These are phyloP conservation scores for Albula glossodonta DNA, from an alignment of 2,113 vertebrate genomes.

Conservation along the genomic window DNA sequence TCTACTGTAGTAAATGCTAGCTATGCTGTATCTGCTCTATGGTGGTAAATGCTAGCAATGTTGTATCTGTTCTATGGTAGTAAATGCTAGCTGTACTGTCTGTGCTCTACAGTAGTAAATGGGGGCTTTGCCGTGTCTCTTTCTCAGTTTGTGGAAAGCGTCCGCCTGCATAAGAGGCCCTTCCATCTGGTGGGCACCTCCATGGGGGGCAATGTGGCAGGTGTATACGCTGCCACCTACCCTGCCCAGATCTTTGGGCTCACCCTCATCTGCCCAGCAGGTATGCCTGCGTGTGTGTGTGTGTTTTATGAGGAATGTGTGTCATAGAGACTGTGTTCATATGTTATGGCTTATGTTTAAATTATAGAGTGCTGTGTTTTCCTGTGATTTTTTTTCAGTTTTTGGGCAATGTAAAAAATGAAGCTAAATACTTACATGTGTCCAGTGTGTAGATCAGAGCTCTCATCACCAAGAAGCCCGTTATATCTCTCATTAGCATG, in stretches of 20 bases:
- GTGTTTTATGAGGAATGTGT: neutral
- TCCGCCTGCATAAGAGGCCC: slow-evolving; percentile 84
- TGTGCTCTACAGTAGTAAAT: too few species aligned
- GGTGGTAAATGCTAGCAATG: too few species aligned
- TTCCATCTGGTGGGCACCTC: slow-evolving; percentile 91
- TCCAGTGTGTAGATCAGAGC: too few species aligned
- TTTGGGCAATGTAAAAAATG: too few species aligned
- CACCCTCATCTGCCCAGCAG: slow-evolving; percentile 89
- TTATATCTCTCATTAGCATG: too few species aligned
- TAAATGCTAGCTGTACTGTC: neutral
- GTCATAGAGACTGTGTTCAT: neutral
- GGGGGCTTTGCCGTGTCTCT: neutral
- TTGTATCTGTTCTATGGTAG: neutral
- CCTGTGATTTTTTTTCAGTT: too few species aligned
- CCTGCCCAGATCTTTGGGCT: slow-evolving; percentile 85
- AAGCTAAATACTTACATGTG: too few species aligned
- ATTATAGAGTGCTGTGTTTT: too few species aligned
- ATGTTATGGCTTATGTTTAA: neutral
- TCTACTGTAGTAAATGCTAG: neutral
- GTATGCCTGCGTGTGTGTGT: slow-evolving; percentile 55
- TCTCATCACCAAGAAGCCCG: too few species aligned
- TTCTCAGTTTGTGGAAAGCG: slow-evolving; percentile 85
- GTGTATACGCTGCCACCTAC: slow-evolving; percentile 86
- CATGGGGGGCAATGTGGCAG: slow-evolving; percentile 92
- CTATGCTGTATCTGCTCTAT: neutral